Conservation (phyloP, 1,140 invertebrate species). For the Homarus americanus region DNA sequence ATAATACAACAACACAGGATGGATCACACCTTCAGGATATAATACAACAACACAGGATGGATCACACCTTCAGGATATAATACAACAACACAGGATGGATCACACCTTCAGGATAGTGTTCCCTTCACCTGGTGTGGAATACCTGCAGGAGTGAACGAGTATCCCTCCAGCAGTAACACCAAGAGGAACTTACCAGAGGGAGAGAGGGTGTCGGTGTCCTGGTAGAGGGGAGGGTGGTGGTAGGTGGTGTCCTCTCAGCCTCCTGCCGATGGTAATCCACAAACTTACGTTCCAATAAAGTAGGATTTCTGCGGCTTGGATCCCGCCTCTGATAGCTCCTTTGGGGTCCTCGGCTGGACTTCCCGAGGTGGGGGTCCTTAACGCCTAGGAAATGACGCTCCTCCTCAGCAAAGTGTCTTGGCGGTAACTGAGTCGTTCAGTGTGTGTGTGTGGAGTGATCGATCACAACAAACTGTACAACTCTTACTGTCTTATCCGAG, state of each 20-base stretch:
- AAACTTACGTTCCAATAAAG: neutral
- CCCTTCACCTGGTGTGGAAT: too few species aligned
- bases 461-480: neutral
- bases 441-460: neutral
- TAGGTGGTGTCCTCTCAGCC: neutral
- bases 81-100: too few species aligned
- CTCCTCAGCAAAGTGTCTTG: neutral
- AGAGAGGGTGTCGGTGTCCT: too few species aligned
- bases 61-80: too few species aligned
- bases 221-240: too few species aligned
- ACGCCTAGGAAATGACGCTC: neutral
- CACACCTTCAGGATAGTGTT: too few species aligned
- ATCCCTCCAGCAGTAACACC: too few species aligned
- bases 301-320: neutral
- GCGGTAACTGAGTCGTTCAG: neutral
- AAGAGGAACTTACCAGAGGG: too few species aligned
- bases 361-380: neutral
- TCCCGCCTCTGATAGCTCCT: neutral
- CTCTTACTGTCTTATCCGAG: neutral
- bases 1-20: too few species aligned
- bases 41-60: too few species aligned
- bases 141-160: too few species aligned
- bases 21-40: too few species aligned
- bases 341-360: neutral
- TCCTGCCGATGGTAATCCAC: neutral